These are phyloP conservation scores for Sacculina carcini DNA, from an alignment of 2,888 invertebrate genomes.

Conservation along the genomic window DNA sequence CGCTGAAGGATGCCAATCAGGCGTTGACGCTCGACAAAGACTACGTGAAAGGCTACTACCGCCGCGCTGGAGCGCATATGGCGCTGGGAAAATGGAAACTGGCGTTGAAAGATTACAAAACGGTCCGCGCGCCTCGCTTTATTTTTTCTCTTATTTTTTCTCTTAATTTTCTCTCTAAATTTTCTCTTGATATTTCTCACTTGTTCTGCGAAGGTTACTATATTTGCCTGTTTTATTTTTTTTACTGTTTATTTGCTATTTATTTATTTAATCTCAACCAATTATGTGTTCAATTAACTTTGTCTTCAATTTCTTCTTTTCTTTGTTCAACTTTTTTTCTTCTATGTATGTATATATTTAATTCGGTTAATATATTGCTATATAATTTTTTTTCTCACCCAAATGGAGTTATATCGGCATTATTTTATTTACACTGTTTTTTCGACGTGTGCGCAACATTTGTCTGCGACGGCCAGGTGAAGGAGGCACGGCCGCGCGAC, in stretches of 20 bases:
- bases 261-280: too few species aligned
- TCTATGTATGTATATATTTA: too few species aligned
- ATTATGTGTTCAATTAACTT: too few species aligned
- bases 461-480: constrained; percentile 34
- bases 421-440: not conserved
- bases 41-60: constrained; percentile 89
- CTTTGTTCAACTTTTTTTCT: too few species aligned
- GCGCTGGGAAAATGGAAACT: constrained; percentile 88
- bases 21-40: constrained; percentile 65
- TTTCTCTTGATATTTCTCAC: not conserved
- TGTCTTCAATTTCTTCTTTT: too few species aligned
- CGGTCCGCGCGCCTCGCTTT: constrained; percentile 35
- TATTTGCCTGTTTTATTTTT: too few species aligned
- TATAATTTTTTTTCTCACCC: too few species aligned
- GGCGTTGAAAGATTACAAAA: constrained; percentile 88
- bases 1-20: constrained; percentile 66
- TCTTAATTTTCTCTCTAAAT: not conserved
- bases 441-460: not conserved
- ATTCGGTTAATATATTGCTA: too few species aligned
- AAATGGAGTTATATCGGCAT: too few species aligned
- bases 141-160: not conserved
- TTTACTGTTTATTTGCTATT: too few species aligned
- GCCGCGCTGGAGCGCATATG: constrained; percentile 90
- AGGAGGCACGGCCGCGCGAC: constrained; percentile 72
- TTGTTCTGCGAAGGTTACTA: not conserved